Evolutionary conservation across 1,140 invertebrate species (phyloP).

Genomic region (Parapsyche elsis): DNA sequence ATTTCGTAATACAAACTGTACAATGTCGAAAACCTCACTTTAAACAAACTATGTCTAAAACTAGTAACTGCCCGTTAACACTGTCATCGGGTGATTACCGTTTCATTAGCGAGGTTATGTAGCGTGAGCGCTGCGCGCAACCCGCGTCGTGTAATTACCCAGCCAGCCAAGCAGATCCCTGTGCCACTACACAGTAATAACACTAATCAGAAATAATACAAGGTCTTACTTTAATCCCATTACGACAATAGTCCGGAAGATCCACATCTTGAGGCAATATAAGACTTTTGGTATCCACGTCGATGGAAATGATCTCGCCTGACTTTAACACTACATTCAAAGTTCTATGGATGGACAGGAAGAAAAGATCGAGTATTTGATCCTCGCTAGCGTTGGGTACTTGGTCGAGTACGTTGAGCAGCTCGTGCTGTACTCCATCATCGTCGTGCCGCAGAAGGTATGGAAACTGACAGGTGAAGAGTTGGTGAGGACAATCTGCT

Average conservation of each 20-base stretch:
- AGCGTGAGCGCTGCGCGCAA: no score
- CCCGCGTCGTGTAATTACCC: no score
- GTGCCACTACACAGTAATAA: no score
- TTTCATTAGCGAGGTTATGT: no score
- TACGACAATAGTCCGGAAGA: constrained; percentile 58
- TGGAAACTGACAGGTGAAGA: neutral
- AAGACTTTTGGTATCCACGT: constrained; percentile 52
- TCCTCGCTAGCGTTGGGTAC: constrained; percentile 57
- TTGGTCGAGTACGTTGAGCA: constrained; percentile 58
- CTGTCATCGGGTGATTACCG: no score
- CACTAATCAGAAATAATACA: no score
- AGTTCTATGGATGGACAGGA: constrained; percentile 60
- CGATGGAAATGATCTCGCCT: constrained; percentile 61
- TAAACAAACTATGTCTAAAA: no score
- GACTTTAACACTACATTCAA: constrained; percentile 60
- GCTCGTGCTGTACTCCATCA: neutral
- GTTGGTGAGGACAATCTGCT: neutral
- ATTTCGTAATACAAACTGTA: no score
- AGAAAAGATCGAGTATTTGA: constrained; percentile 59
- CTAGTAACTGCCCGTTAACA: no score
- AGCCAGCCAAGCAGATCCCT: neutral
- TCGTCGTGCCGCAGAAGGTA: neutral
- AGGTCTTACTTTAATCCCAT: constrained; percentile 61
- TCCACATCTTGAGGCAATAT: constrained; percentile 58
- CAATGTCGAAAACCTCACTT: no score